These are phyloP conservation scores for Lasioglossum vierecki DNA, from an alignment of 2,888 invertebrate species.

Conservation along the genomic window DNA sequence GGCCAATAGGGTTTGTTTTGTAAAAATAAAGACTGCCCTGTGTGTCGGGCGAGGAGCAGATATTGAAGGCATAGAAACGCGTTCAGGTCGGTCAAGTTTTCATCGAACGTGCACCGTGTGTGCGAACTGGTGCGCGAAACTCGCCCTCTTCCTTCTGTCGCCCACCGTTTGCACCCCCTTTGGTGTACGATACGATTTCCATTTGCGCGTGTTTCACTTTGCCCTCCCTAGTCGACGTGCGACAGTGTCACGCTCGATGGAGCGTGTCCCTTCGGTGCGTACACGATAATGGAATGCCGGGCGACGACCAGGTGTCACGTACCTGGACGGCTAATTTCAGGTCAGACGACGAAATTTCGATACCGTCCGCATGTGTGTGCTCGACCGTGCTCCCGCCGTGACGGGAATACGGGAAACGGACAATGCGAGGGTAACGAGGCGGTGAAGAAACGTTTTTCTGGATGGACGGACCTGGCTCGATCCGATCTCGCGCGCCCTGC, in stretches of 20 bases:
- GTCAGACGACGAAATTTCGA: constrained; percentile 24
- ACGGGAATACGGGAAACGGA: constrained; percentile 9
- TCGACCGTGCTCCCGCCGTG: constrained; percentile 4
- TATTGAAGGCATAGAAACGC: neutral
- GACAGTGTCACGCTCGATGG: constrained; percentile 49
- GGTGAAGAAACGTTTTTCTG: constrained; percentile 19
- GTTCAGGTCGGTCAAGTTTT: neutral
- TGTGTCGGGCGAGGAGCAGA: neutral
- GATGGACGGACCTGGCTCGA: neutral
- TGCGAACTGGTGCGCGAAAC: neutral
- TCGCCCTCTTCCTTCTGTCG: neutral
- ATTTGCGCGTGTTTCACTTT: neutral
- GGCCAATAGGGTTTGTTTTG: neutral
- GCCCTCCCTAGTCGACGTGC: neutral
- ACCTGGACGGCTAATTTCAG: constrained; percentile 31
- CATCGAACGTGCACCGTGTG: neutral
- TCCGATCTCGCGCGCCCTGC: neutral
- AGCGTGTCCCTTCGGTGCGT: constrained; percentile 32
- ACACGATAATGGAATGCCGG: constrained; percentile 51
- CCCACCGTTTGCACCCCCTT: neutral
- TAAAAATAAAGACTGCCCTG: neutral
- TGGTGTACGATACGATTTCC: neutral
- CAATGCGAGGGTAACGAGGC: constrained; percentile 22
- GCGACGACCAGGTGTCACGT: constrained; percentile 31
- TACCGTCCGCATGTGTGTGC: neutral